A percentile compares a stretch with the other conserved stretches of the same genome.
phyloP scores from a whole-genome alignment of 1,140 invertebrate genomes.

The Cotesia chilonis region DNA sequence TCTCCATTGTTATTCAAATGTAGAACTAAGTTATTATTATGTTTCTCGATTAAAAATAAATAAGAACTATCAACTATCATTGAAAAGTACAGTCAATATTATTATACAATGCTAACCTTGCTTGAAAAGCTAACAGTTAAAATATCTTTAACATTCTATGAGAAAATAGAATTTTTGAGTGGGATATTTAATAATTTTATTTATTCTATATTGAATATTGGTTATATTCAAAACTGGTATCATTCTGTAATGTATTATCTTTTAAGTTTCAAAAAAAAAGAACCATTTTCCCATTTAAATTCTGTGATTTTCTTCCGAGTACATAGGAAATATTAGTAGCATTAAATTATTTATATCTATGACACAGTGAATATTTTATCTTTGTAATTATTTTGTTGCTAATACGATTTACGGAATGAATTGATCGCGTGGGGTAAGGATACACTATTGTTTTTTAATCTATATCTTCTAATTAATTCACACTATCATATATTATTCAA shows the following conservation, averaged over 20 bases:
- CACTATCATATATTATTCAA: neutral
- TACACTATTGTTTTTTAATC: neutral
- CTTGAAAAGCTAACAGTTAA: neutral
- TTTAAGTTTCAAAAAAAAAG: neutral
- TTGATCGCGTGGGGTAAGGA: neutral
- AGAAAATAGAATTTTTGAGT: neutral
- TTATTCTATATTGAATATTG: neutral
- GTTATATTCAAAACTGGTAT: neutral
- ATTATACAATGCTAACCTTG: neutral
- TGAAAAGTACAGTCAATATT: neutral
- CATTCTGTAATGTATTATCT: neutral
- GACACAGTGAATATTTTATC: neutral
- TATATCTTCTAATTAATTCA: neutral
- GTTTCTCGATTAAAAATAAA: too few relatives aligned
- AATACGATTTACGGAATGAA: neutral
- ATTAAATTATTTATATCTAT: neutral
- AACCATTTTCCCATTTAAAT: neutral
- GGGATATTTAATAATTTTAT: conserved; percentile 3
- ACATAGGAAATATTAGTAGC: neutral
- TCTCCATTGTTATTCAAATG: neutral
- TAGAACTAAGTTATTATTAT: too few relatives aligned
- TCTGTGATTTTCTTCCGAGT: conserved; percentile 6
- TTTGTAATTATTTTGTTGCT: conserved; percentile 3
- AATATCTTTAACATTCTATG: neutral
- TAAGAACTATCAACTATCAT: neutral